Evolutionary conservation across 2,113 vertebrate genomes (phyloP).

Genomic region (Periophthalmodon schlosseri): DNA sequence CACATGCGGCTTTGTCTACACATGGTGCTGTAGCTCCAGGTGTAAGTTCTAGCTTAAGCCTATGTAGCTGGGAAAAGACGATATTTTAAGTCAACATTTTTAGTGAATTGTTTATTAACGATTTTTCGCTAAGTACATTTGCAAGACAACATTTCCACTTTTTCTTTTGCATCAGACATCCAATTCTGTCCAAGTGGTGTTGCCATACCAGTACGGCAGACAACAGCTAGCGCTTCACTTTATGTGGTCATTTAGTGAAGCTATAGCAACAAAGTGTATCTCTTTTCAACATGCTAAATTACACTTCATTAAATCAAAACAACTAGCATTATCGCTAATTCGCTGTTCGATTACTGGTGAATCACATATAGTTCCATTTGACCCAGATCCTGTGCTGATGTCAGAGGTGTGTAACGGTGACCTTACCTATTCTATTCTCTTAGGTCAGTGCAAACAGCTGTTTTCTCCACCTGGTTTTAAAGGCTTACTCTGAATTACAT

Average conservation of each 20-base stretch:
- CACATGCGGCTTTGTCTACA: too few relatives aligned
- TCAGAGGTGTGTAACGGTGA: background rate
- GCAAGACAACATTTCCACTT: background rate
- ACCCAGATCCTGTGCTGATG: slow-evolving; percentile 16
- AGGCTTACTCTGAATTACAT: background rate
- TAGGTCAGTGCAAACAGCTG: slow-evolving; percentile 13
- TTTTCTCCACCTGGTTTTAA: background rate
- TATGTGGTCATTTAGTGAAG: too few relatives aligned
- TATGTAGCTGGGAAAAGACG: too few relatives aligned
- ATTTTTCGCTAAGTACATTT: too few relatives aligned
- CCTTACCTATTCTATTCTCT: slow-evolving; percentile 4
- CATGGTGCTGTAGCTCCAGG: too few relatives aligned
- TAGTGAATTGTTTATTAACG: too few relatives aligned
- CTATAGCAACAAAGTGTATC: background rate
- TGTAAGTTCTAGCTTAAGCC: too few relatives aligned
- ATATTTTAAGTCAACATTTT: too few relatives aligned
- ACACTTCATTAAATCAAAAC: background rate
- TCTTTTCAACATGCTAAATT: background rate
- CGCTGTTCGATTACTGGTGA: background rate
- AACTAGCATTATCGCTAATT: background rate
- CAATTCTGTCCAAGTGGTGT: too few relatives aligned
- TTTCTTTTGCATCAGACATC: background rate
- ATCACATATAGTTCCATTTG: background rate
- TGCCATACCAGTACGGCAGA: too few relatives aligned
- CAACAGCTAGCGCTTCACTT: too few relatives aligned